Evolutionary conservation across 2,888 invertebrate genomes (phyloP), one percentile per base, ranked within the genome.

Genomic region (Xestobium rufovillosum): DNA sequence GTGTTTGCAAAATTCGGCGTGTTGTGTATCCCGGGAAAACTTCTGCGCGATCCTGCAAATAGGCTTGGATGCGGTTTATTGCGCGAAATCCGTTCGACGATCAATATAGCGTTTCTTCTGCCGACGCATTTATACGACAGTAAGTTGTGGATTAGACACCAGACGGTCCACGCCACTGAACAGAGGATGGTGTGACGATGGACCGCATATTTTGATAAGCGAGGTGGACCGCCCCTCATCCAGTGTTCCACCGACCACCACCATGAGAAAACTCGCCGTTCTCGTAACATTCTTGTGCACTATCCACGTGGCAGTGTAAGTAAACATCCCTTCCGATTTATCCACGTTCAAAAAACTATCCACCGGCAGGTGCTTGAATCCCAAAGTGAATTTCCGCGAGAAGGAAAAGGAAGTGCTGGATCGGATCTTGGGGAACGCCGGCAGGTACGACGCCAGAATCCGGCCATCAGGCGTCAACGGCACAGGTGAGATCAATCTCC

Each of bases 331-430:
- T n/a, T n/a, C n/a, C n/a, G n/a, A n/a, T n/a, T n/a, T n/a, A n/a
- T n/a, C n/a, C n/a, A n/a, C n/a, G n/a, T 4, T 31, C 14, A 31
- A n/a, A 10, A 8, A n/a, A 35, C 11, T 14, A 14, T 31, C 14
- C 50, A 48, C 41, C 27, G 61, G 59, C 61, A 85, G 85, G 76
- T 82, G 82, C 69, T 75, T 77, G 72, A 80, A 77, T 69, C 77
- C 72, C 60, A 85, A 83, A 73, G 80, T 85, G 66, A 91, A 91
- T 76, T 90, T 87, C 73, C 78, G 92, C 56, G 89, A 88, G 72
- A 89, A 86, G 70, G 92, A 92, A 72, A 92, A 92, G 68, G 83
- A 89, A 70, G 88, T 92, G 57, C 72, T 92, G 68, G 92, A 92
- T 70, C 83, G 85, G 71, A 92, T 92, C 68, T 75, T 92, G 60